Percentiles rank a stretch among this genome's conserved stretches.
Conservation (phyloP, 2,797 vertebrate genomes). For the Clamator glandarius region DNA sequence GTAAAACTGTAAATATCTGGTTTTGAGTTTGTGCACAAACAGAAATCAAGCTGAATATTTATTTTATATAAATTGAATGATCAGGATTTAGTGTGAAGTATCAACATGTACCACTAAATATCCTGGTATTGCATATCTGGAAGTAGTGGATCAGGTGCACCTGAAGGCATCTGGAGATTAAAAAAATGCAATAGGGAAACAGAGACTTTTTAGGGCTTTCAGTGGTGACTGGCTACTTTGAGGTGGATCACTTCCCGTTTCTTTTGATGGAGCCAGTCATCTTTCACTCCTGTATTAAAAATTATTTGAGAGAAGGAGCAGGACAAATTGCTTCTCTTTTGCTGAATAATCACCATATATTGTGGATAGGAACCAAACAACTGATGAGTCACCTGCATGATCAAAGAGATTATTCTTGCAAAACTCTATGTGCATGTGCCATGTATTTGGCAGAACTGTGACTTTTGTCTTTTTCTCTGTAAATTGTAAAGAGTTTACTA, state of each 20-base stretch:
- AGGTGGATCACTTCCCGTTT: not conserved
- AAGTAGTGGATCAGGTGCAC: not conserved
- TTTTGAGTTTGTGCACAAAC: not conserved
- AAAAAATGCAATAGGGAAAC: not conserved
- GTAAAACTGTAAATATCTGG: not conserved
- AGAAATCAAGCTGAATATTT: not conserved
- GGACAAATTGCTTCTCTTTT: not conserved
- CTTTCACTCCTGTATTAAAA: not conserved
- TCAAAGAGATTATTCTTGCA: not conserved
- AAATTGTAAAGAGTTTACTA: rapidly evolving
- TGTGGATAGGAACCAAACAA: not conserved
- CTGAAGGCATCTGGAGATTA: not conserved
- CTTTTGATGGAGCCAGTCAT: not conserved
- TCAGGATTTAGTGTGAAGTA: not conserved
- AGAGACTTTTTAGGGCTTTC: not conserved
- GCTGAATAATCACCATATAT: not conserved
- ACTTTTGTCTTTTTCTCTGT: not conserved
- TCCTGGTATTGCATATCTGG: not conserved
- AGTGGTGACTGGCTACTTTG: not conserved
- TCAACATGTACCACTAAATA: rapidly evolving
- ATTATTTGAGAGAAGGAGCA: not conserved
- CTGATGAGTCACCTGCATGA: not conserved
- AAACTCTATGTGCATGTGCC: not conserved
- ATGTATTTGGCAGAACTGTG: not conserved
- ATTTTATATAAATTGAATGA: not conserved